Evolutionary conservation across 2,113 vertebrate genomes (phyloP).

Genomic region (Tragelaphus buxtoni): DNA sequence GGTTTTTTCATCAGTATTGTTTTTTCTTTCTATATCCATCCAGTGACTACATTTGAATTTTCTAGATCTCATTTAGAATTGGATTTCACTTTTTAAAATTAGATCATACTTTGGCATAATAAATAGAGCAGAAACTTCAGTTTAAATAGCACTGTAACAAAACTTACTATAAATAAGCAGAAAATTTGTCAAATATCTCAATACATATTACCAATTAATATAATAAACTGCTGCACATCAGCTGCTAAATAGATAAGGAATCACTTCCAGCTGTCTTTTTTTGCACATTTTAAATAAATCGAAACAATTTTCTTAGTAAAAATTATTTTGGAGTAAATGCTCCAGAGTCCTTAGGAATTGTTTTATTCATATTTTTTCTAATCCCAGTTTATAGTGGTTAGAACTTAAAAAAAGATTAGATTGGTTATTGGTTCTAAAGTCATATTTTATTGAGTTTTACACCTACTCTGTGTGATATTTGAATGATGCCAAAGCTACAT

Average conservation of each 20-base stretch:
- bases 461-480: conserved; percentile 63
- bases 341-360: neutral
- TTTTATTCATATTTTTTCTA: conserved; percentile 35
- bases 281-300: neutral
- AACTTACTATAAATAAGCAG: neutral
- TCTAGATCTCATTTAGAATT: neutral
- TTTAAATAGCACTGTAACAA: neutral
- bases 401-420: conserved; percentile 27
- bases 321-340: neutral
- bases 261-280: neutral
- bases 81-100: neutral
- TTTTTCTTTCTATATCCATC: neutral
- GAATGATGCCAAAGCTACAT: conserved; percentile 68
- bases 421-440: conserved; percentile 51
- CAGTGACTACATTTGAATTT: neutral
- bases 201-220: neutral
- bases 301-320: neutral
- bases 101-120: neutral
- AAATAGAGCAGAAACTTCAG: neutral
- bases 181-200: neutral
- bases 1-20: neutral
- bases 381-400: neutral
- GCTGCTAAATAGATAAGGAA: neutral
- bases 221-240: neutral
- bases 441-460: conserved; percentile 56